phyloP scores from a whole-genome alignment of 2,113 vertebrate species.

The Melanocharis versteri region DNA sequence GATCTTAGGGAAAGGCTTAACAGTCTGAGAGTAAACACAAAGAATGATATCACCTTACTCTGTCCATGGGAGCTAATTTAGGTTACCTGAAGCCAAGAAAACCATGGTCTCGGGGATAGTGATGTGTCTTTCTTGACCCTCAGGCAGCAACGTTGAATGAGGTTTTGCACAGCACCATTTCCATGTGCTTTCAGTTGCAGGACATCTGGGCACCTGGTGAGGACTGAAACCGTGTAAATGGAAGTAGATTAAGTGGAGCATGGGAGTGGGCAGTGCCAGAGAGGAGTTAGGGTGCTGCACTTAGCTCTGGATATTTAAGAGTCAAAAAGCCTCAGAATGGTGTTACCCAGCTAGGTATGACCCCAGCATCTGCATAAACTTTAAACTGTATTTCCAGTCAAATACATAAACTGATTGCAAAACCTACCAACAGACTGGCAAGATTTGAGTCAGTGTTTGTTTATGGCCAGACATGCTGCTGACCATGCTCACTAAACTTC shows the following conservation, averaged over 20 bases:
- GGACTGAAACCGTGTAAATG: neutral
- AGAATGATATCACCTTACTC: neutral
- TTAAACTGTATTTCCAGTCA: neutral
- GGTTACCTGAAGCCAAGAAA: neutral
- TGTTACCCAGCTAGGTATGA: neutral
- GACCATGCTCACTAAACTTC: neutral
- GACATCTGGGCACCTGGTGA: neutral
- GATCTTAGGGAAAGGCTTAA: neutral
- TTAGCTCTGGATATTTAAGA: neutral
- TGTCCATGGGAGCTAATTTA: neutral
- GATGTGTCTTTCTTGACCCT: neutral
- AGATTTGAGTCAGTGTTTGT: neutral
- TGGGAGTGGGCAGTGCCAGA: neutral
- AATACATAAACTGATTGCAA: neutral
- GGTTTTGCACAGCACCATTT: neutral
- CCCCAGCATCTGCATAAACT: neutral
- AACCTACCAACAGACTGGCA: neutral
- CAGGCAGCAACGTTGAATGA: neutral
- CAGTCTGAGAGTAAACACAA: neutral
- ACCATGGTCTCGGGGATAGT: neutral
- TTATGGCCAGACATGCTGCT: neutral
- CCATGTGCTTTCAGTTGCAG: neutral
- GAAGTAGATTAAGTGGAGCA: neutral
- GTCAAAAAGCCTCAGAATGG: neutral
- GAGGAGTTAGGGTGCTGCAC: neutral